These are phyloP conservation scores for Holocentrus rufus DNA, from an alignment of 2,797 vertebrate species.

Conservation along the genomic window DNA sequence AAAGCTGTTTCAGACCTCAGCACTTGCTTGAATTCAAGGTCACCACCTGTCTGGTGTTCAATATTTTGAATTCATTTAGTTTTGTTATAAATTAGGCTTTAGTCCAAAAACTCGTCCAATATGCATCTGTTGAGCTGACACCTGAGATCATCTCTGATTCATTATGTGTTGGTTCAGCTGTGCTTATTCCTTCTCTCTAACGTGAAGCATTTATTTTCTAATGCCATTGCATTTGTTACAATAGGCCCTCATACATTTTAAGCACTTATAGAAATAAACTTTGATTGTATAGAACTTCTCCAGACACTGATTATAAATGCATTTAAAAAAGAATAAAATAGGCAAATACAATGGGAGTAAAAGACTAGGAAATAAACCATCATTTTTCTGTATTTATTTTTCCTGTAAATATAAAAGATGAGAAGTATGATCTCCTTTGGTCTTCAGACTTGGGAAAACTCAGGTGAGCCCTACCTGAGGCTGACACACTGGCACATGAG, in stretches of 20 bases:
- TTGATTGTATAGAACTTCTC: neutral
- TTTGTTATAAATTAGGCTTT: conserved; percentile 39
- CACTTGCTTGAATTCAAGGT: conserved; percentile 66
- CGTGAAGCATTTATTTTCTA: neutral
- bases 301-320: neutral
- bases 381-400: too few relatives aligned
- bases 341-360: too few relatives aligned
- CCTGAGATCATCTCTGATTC: conserved; percentile 19
- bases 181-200: neutral
- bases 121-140: conserved; percentile 24
- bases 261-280: conserved; percentile 3
- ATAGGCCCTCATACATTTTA: neutral
- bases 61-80: conserved; percentile 48
- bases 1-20: conserved; percentile 54
- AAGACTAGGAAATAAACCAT: neutral
- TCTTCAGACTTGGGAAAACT: neutral
- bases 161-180: neutral
- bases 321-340: neutral
- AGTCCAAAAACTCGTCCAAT: conserved; percentile 22
- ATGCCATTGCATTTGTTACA: neutral
- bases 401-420: neutral
- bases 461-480: too few relatives aligned
- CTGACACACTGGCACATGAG: too few relatives aligned
- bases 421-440: neutral
- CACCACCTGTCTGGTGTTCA: conserved; percentile 46